Conservation (phyloP, 2,797 vertebrate genomes). For the Propithecus deckenii region DNA sequence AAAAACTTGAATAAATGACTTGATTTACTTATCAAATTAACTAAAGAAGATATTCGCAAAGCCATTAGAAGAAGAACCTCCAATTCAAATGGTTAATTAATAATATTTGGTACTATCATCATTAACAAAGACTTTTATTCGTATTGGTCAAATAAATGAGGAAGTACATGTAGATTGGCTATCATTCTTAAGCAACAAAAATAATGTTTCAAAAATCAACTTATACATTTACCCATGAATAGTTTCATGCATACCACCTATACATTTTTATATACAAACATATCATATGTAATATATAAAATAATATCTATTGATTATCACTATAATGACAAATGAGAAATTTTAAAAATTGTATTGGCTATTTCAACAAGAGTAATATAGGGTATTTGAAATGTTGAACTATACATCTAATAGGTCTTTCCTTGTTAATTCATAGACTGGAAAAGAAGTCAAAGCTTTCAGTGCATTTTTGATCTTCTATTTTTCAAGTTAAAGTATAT, state of each 20-base stretch:
- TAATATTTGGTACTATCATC: not conserved
- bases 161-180: not conserved
- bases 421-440: not conserved
- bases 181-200: conserved; percentile 8
- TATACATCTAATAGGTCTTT: not conserved
- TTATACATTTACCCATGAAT: not conserved
- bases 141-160: not conserved
- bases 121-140: not conserved
- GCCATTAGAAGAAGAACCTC: not conserved
- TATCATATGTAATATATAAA: not conserved
- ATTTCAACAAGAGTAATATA: not conserved
- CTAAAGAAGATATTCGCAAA: not conserved
- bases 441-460: not conserved
- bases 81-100: not conserved
- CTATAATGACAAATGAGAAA: not conserved
- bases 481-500: not conserved
- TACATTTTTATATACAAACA: not conserved
- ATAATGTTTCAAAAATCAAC: not conserved
- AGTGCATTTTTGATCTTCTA: not conserved
- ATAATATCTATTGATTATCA: not conserved
- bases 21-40: conserved; percentile 6
- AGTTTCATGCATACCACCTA: not conserved
- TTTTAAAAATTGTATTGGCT: not conserved
- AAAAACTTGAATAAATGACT: not conserved
- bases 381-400: not conserved